Base-by-base conservation (phyloP, 2,797 vertebrate species). In the Labroides dimidiatus region DNA sequence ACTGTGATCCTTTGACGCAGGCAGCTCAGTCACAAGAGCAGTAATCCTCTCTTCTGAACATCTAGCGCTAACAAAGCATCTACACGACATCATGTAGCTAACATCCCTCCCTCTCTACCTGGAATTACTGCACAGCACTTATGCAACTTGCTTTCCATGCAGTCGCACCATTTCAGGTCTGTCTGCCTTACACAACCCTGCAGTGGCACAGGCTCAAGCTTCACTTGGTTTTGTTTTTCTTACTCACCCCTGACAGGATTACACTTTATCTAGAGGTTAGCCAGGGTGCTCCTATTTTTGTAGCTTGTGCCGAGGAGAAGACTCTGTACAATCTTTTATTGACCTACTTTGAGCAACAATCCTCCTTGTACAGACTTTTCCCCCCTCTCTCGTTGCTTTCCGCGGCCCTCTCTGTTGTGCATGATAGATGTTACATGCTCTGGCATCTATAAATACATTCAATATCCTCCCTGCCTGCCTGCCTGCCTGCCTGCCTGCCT, bases 1-100 rank as follows among this genome's bases (percentile, higher is more conserved):
- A 21, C 76, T 63, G 83, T 92, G 87, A 93, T 93, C 91, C 91
- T 89, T 90, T 91, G 88, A 91, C 89, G 82, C 80, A 92, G 87
- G 85, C 85, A 78, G 88, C 82, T 90, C 86, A 89, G 83, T 82
- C 81, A 80, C 79, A 91, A 88, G 84, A 64, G 80, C 80, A 62
- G 39, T 93, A 93, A 93, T 93, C 91, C 90, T 84, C 82, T 72
- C 72, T 62, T 71, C 67, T 81, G 82, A 70, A 59, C 45, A 63
- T 78, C 78, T 39, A 71, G 61, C 48, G 42, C 77, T 81, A 91
- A 90, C 87, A 87, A 84, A 85, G 85, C 80, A 58, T 82, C 83
- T 82, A 70, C 80, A 75, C 55, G 58, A 68, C 79, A 81, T 73
- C 65, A 51, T 65, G 84, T 84, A 77, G 66, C 75, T 82, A 79